Evolutionary conservation across 2,888 invertebrate species (phyloP).

Genomic region (Volucella zonaria): DNA sequence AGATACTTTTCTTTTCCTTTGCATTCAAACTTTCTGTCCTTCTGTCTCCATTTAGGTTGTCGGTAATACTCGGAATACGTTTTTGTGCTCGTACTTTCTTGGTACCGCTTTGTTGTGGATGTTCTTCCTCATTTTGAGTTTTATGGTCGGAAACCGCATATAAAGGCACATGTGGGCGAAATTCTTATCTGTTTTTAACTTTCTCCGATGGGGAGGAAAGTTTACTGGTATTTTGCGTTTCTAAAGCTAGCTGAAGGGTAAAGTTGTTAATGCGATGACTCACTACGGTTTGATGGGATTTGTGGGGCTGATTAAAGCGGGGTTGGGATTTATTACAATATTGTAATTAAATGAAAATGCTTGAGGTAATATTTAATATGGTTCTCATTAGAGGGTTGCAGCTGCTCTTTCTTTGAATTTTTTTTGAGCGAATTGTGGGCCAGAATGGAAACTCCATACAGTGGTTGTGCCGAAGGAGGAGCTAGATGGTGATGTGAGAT

Average conservation of each 20-base stretch:
- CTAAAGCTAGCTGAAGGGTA: slow-evolving; percentile 56
- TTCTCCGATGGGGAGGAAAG: slow-evolving; percentile 8
- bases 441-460: neutral
- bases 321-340: slow-evolving; percentile 58
- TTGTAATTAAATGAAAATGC: slow-evolving; percentile 70
- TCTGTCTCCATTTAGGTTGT: too few species aligned
- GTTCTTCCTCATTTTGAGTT: slow-evolving; percentile 31
- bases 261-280: slow-evolving; percentile 48
- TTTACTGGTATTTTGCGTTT: slow-evolving; percentile 47
- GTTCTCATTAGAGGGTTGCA: slow-evolving; percentile 40
- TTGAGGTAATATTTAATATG: slow-evolving; percentile 62
- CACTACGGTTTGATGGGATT: neutral
- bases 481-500: neutral
- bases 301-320: neutral
- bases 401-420: slow-evolving; percentile 45
- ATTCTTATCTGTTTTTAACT: slow-evolving; percentile 45
- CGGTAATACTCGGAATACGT: too few species aligned
- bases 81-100: too few species aligned
- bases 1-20: slow-evolving; percentile 30
- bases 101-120: too few species aligned
- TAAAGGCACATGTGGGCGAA: slow-evolving; percentile 8
- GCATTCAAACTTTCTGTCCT: slow-evolving; percentile 27
- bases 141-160: slow-evolving; percentile 27
- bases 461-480: neutral
- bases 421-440: neutral